Evolutionary conservation across 2,797 vertebrate genomes (phyloP).

Genomic region (Nyctalus aviator): DNA sequence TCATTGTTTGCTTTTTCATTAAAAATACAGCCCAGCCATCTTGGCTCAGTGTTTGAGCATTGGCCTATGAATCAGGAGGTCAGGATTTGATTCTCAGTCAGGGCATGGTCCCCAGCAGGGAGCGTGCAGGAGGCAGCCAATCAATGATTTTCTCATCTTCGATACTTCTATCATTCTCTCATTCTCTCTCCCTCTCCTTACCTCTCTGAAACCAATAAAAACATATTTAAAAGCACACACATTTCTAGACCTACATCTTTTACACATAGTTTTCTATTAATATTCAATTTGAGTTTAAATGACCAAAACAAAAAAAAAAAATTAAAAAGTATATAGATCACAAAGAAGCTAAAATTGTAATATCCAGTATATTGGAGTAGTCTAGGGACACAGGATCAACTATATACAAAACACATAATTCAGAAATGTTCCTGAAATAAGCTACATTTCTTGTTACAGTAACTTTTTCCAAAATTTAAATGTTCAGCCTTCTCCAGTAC

Average conservation of each 20-base stretch:
- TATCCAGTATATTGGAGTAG: neutral
- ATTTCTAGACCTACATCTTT: neutral
- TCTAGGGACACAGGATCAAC: neutral
- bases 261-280: neutral
- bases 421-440: neutral
- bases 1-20: neutral
- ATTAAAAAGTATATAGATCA: neutral
- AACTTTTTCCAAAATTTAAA: neutral
- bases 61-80: no score
- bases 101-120: no score
- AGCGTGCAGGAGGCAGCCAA: no score
- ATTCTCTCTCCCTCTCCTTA: no score
- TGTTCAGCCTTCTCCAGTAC: neutral
- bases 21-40: neutral
- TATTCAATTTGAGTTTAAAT: slow-evolving; percentile 10
- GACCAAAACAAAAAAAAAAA: neutral
- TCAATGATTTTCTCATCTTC: no score
- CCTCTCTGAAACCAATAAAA: no score
- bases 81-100: no score
- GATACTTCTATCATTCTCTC: no score
- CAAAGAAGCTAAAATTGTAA: neutral
- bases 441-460: neutral
- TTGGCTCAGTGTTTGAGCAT: no score
- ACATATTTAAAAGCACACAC: no score
- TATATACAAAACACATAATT: neutral